Conservation (phyloP, 2,888 invertebrate genomes). For the Rotaria magnacalcarata region DNA sequence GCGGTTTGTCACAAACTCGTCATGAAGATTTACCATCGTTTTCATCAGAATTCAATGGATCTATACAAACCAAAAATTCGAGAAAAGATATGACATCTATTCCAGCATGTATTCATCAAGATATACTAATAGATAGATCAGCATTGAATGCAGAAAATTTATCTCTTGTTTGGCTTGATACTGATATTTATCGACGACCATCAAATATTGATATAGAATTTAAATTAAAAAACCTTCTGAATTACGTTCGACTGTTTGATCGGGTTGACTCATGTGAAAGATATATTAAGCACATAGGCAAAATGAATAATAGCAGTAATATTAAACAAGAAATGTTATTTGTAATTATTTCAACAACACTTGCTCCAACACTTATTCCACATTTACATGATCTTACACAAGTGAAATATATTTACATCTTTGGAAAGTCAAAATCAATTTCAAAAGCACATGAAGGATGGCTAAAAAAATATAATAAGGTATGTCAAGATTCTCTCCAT, state of each 20-base stretch:
- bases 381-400: conserved; percentile 1
- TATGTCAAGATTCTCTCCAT: neutral
- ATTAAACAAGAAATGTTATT: neutral
- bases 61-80: neutral
- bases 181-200: neutral
- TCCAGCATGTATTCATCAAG: neutral
- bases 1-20: neutral
- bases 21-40: neutral
- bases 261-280: neutral
- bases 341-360: neutral
- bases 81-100: neutral
- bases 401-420: neutral
- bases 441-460: neutral
- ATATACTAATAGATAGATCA: neutral
- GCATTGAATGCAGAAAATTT: neutral
- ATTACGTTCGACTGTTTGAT: neutral
- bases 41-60: neutral
- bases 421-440: neutral
- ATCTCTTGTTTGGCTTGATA: neutral
- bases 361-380: neutral
- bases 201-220: neutral
- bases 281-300: neutral
- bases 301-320: neutral
- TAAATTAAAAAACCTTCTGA: neutral
- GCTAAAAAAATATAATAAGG: neutral